phyloP scores from a whole-genome alignment of 2,113 vertebrate genomes.

The Prinia subflava region DNA sequence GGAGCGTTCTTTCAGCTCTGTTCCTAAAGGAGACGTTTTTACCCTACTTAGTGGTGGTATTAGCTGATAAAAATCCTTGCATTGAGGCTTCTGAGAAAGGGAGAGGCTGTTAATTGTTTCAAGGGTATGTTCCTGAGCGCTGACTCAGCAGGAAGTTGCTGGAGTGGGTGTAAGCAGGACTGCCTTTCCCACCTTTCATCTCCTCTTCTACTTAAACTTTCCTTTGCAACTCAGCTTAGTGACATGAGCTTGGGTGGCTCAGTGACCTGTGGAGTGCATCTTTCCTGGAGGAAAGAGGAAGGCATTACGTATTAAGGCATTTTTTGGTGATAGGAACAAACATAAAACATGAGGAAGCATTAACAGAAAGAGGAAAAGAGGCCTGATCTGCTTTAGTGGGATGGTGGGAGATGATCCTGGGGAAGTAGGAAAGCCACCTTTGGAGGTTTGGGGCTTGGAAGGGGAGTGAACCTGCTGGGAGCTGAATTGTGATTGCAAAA shows the following conservation, averaged over 20 bases:
- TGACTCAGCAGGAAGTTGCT: background rate
- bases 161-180: background rate
- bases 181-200: background rate
- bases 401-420: background rate
- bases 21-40: background rate
- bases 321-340: background rate
- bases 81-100: background rate
- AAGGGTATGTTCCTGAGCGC: background rate
- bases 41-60: background rate
- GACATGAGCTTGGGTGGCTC: rapidly evolving
- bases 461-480: background rate
- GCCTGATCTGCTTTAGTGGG: background rate
- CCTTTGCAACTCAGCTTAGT: background rate
- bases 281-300: background rate
- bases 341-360: rapidly evolving
- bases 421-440: background rate
- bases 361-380: background rate
- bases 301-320: rapidly evolving
- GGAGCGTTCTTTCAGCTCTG: rapidly evolving
- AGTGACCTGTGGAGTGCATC: background rate
- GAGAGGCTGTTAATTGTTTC: background rate
- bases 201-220: background rate
- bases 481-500: background rate
- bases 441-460: background rate
- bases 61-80: rapidly evolving